Conservation (phyloP, 2,888 invertebrate genomes). For the Athripsodes cinereus region DNA sequence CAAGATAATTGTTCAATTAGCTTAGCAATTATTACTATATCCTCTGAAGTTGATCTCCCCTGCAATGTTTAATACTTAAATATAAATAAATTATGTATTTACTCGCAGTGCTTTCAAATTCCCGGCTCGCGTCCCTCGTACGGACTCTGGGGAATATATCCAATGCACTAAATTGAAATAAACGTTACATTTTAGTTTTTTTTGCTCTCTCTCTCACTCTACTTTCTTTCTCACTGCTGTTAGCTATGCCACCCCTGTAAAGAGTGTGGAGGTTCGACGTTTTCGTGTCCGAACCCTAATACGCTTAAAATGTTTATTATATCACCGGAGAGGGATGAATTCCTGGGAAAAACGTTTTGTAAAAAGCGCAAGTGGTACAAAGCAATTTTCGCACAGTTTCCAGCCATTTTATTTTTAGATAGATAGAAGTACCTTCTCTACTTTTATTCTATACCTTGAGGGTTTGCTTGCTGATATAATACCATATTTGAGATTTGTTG, state of each 20-base stretch:
- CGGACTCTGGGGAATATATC: conserved; percentile 21
- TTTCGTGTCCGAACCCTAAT: background rate
- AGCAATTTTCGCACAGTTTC: too few relatives aligned
- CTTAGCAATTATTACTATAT: too few relatives aligned
- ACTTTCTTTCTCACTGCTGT: background rate
- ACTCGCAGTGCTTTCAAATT: conserved; percentile 3
- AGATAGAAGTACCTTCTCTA: too few relatives aligned
- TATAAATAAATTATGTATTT: background rate
- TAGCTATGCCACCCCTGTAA: background rate
- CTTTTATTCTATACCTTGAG: too few relatives aligned
- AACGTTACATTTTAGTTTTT: conserved; percentile 27
- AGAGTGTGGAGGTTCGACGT: background rate
- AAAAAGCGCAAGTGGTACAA: too few relatives aligned
- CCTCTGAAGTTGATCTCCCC: background rate
- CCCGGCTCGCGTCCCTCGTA: conserved; percentile 19
- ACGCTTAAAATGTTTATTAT: background rate
- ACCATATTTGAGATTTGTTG: too few relatives aligned
- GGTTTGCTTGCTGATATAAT: too few relatives aligned
- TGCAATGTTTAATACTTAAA: background rate
- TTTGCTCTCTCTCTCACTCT: conserved; percentile 1
- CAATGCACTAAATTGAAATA: conserved; percentile 28
- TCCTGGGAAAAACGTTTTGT: too few relatives aligned
- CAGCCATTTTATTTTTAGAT: too few relatives aligned
- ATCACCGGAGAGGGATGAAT: too few relatives aligned
- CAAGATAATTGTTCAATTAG: too few relatives aligned